Conservation (phyloP, 2,797 vertebrate species). For the Echiichthys vipera region DNA sequence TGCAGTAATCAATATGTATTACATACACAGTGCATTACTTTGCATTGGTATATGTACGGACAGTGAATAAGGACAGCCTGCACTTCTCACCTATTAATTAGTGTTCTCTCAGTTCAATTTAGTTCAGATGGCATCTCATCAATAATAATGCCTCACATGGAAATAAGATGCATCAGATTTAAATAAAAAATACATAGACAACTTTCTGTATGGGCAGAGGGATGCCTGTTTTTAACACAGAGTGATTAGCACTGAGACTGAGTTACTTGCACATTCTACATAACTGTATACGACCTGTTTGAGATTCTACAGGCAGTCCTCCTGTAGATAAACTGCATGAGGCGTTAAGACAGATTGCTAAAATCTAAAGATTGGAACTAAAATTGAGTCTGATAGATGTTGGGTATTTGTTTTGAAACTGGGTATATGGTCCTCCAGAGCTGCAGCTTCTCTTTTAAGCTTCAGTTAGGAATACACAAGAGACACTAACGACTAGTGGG, state of each 20-base stretch:
- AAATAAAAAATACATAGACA: neutral
- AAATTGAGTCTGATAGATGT: neutral
- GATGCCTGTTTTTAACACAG: neutral
- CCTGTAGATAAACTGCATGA: neutral
- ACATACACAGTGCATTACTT: too few relatives aligned
- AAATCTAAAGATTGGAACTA: too few relatives aligned
- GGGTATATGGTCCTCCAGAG: slow-evolving; percentile 8
- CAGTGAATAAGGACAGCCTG: too few relatives aligned
- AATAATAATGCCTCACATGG: neutral
- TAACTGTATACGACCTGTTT: neutral
- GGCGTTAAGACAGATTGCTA: neutral
- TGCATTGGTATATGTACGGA: too few relatives aligned
- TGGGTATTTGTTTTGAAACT: neutral
- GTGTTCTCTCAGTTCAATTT: slow-evolving; percentile 3
- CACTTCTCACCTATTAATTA: too few relatives aligned
- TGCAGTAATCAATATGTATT: too few relatives aligned
- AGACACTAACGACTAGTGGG: too few relatives aligned
- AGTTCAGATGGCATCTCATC: slow-evolving; percentile 28
- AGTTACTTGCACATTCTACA: neutral
- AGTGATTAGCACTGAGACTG: neutral
- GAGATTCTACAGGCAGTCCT: neutral
- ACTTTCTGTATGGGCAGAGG: neutral
- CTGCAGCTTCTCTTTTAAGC: slow-evolving; percentile 22
- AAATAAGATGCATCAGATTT: slow-evolving; percentile 36
- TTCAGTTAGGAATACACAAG: neutral